Conservation (phyloP, 2,888 invertebrate species). For the Macaria notata region DNA sequence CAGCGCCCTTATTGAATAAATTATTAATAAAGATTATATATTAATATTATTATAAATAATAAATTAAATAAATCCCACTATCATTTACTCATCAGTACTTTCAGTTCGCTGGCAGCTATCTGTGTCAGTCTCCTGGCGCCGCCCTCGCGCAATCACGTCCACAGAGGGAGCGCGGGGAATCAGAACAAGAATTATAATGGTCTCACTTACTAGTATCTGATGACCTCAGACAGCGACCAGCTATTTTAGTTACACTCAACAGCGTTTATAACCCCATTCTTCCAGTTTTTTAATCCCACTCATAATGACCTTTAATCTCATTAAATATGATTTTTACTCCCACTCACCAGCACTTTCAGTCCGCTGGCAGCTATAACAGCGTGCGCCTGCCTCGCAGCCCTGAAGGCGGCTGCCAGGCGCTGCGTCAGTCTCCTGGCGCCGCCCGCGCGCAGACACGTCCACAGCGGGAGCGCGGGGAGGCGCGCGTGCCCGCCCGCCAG, state of each 20-base stretch:
- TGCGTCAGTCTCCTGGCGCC: slow-evolving; percentile 88
- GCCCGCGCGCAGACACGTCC: slow-evolving; percentile 89
- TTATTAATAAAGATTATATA: no score
- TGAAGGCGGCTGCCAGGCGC: slow-evolving; percentile 88
- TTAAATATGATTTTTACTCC: no score
- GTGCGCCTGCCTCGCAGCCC: slow-evolving; percentile 53
- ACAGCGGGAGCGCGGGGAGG: slow-evolving; percentile 90
- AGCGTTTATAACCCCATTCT: no score
- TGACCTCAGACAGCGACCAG: no score
- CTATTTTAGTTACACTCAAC: no score
- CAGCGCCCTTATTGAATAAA: no score
- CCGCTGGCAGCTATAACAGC: slow-evolving; percentile 84
- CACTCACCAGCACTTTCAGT: slow-evolving; percentile 86
- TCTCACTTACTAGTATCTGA: no score
- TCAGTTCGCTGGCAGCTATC: slow-evolving; percentile 85
- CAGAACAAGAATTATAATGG: no score
- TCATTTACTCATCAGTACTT: slow-evolving; percentile 87
- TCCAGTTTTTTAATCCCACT: no score
- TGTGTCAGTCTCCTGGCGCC: slow-evolving; percentile 88
- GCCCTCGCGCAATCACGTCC: slow-evolving; percentile 89
- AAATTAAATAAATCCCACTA: no score
- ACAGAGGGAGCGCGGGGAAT: slow-evolving; percentile 91
- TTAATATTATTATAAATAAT: no score
- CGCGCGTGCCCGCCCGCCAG: slow-evolving; percentile 81
- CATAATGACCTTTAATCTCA: no score